Percentiles rank a stretch among this genome's conserved stretches.
Evolutionary conservation across 2,888 invertebrate species (phyloP).

Genomic region (Drosophila barbarae): DNA sequence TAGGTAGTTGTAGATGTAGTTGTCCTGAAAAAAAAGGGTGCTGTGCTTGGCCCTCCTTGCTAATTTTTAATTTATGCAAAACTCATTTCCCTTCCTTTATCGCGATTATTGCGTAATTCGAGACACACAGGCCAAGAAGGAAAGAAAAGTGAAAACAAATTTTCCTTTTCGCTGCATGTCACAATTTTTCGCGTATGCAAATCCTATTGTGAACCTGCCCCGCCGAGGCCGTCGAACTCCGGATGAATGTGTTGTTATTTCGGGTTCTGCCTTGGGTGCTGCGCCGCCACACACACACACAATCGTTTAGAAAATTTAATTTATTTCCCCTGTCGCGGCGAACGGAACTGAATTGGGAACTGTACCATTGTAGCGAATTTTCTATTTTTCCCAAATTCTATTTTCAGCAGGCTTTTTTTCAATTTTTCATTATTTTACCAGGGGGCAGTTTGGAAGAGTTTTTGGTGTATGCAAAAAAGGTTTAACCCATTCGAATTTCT

Average conservation of each 20-base stretch:
- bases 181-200: constrained; percentile 66
- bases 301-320: constrained; percentile 74
- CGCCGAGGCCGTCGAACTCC: constrained; percentile 38
- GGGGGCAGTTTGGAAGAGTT: constrained; percentile 61
- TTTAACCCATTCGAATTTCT: constrained; percentile 48
- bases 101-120: constrained; percentile 66
- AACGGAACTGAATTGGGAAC: constrained; percentile 10
- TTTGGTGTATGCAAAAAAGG: constrained; percentile 58
- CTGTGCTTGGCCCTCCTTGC: constrained; percentile 40
- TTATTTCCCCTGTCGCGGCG: constrained; percentile 59
- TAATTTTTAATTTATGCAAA: constrained; percentile 74
- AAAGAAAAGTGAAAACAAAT: constrained; percentile 53
- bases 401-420: constrained; percentile 61
- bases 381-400: constrained; percentile 63
- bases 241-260: constrained; percentile 28
- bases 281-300: constrained; percentile 50
- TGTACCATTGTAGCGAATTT: constrained; percentile 58
- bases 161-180: constrained; percentile 46
- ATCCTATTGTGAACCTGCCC: constrained; percentile 69
- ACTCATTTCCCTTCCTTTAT: constrained; percentile 53
- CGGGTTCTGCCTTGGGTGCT: constrained; percentile 53
- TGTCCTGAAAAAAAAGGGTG: constrained; percentile 11
- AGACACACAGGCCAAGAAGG: constrained; percentile 42
- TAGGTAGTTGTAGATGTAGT: constrained; percentile 4
- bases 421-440: constrained; percentile 44